A percentile compares a stretch with the other conserved stretches of the same genome.
phyloP scores from a whole-genome alignment of 2,113 vertebrate genomes.

The Odontesthes bonariensis region DNA sequence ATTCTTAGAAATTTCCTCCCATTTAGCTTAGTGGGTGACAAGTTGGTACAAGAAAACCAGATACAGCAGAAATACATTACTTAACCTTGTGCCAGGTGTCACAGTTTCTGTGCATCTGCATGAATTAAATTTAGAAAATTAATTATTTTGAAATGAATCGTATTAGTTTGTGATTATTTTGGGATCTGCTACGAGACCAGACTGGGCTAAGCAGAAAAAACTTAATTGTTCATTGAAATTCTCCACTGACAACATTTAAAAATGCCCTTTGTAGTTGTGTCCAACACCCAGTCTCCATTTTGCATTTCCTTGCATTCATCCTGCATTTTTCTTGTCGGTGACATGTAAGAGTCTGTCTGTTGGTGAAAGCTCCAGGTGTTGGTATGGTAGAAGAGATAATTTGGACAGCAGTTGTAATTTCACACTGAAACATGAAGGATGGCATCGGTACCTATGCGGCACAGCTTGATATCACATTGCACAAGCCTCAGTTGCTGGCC shows the following conservation, averaged over 20 bases:
- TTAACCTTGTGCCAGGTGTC: not conserved
- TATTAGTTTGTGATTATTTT: not conserved
- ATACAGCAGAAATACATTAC: not conserved
- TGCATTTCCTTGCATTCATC: not conserved
- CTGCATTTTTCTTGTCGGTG: slow-evolving; percentile 2
- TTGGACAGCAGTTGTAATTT: slow-evolving; percentile 35
- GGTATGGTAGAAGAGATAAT: slow-evolving; percentile 29
- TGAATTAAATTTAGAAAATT: not conserved
- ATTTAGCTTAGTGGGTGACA: no score
- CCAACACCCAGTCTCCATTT: not conserved
- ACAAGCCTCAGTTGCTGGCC: slow-evolving; percentile 7
- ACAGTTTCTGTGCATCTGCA: not conserved
- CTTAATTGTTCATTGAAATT: not conserved
- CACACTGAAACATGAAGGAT: slow-evolving; percentile 45
- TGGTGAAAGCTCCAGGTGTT: slow-evolving; percentile 29
- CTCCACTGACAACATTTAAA: slow-evolving; percentile 2
- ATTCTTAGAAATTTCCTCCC: no score
- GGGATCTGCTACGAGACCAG: not conserved
- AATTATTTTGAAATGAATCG: no score
- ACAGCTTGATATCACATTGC: slow-evolving; percentile 13
- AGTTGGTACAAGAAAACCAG: not conserved
- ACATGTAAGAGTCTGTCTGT: slow-evolving; percentile 10
- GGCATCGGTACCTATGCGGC: slow-evolving; percentile 30
- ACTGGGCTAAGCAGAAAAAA: not conserved
- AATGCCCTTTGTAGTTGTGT: not conserved